phyloP scores from a whole-genome alignment of 2,113 vertebrate species.

The Oceanodroma tethys region DNA sequence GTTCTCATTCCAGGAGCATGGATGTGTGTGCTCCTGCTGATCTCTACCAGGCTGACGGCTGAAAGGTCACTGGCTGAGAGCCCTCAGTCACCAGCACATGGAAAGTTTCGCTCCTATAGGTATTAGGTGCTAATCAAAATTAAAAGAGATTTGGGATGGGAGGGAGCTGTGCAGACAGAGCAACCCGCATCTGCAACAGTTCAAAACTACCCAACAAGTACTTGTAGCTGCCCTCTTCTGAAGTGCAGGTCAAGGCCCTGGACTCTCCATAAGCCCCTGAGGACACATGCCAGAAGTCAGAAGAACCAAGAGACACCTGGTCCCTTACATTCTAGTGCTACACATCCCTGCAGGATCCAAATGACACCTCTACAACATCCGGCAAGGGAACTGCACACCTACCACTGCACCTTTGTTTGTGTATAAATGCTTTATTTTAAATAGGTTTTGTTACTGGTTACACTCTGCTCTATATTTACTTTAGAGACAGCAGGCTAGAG shows the following conservation, averaged over 20 bases:
- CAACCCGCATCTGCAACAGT: not conserved
- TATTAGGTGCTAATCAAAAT: not conserved
- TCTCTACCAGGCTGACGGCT: not conserved
- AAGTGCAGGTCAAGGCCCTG: not conserved
- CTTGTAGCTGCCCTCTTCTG: not conserved
- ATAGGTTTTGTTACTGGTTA: not conserved
- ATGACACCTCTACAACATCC: not conserved
- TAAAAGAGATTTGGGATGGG: not conserved
- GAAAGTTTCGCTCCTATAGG: not conserved
- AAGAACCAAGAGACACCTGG: not conserved
- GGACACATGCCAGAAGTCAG: not conserved
- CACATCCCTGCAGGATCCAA: not conserved
- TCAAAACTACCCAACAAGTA: not conserved
- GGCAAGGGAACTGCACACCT: not conserved
- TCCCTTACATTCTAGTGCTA: not conserved
- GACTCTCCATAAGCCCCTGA: not conserved
- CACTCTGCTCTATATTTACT: not conserved
- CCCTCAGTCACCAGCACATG: not conserved
- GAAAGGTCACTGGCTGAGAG: not conserved
- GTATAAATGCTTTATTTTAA: not conserved
- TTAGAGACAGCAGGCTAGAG: not conserved
- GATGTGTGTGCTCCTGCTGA: not conserved
- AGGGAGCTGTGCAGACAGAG: not conserved
- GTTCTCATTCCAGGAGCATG: not conserved
- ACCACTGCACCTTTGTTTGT: not conserved